These are phyloP conservation scores for Alca torda DNA, from an alignment of 2,797 vertebrate species.

Conservation along the genomic window DNA sequence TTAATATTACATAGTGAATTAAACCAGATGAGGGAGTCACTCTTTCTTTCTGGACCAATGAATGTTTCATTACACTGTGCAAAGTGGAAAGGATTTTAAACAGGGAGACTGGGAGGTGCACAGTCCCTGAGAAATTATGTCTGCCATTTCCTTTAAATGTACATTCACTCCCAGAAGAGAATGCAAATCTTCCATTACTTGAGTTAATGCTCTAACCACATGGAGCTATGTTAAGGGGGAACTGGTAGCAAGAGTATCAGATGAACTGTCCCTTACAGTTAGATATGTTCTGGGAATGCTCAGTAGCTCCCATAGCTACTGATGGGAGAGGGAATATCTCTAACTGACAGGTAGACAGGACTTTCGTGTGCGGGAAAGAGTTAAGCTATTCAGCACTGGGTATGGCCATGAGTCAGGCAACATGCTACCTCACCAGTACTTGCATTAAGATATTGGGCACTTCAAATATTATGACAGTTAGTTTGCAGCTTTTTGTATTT, in stretches of 20 bases:
- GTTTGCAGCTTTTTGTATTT: neutral
- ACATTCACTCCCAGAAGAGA: neutral
- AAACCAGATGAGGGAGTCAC: neutral
- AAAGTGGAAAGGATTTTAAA: neutral
- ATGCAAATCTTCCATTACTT: neutral
- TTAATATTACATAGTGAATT: neutral
- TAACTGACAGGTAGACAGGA: neutral
- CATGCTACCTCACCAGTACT: neutral
- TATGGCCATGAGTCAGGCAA: neutral
- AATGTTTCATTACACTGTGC: neutral
- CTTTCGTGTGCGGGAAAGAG: fast-evolving
- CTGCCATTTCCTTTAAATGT: neutral
- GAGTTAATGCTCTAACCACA: neutral
- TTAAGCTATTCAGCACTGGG: neutral
- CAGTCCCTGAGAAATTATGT: neutral
- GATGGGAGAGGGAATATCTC: neutral
- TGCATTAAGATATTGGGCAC: neutral
- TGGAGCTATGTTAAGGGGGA: neutral
- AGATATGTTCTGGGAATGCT: neutral
- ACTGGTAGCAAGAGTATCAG: neutral
- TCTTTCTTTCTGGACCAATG: neutral
- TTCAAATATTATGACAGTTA: neutral
- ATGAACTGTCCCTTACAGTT: neutral
- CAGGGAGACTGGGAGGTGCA: neutral
- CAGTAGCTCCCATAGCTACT: neutral